Evolutionary conservation across 2,888 invertebrate species (phyloP).

Genomic region (Neoscelio sp.): DNA sequence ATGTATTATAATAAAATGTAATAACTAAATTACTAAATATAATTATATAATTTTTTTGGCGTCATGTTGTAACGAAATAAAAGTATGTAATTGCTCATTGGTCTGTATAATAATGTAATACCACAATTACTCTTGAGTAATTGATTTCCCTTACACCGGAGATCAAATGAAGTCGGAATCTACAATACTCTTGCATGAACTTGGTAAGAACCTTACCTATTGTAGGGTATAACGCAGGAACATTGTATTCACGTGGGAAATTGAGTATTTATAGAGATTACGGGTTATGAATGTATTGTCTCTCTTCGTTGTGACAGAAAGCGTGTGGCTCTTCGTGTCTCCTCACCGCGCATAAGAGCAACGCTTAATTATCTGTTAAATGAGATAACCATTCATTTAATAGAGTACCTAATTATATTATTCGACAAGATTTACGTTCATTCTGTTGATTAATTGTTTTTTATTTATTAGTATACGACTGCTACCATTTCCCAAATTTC

Average conservation of each 20-base stretch:
- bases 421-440: slow-evolving; percentile 42
- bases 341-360: slow-evolving; percentile 68
- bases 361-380: slow-evolving; percentile 74
- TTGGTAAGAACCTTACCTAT: slow-evolving; percentile 30
- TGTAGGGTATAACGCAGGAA: slow-evolving; percentile 27
- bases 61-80: too few relatives aligned
- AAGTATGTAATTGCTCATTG: slow-evolving; percentile 11
- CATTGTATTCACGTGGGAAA: slow-evolving; percentile 37
- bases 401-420: slow-evolving; percentile 62
- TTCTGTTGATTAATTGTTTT: slow-evolving; percentile 2
- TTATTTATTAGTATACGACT: not conserved
- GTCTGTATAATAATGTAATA: slow-evolving; percentile 10
- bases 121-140: slow-evolving; percentile 36
- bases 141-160: slow-evolving; percentile 11
- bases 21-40: too few relatives aligned
- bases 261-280: slow-evolving; percentile 51
- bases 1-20: too few relatives aligned
- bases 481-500: too few relatives aligned
- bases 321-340: slow-evolving; percentile 67
- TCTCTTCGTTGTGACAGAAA: slow-evolving; percentile 67
- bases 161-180: slow-evolving; percentile 31
- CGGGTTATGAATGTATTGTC: slow-evolving; percentile 70
- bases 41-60: too few relatives aligned
- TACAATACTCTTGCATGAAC: slow-evolving; percentile 19
- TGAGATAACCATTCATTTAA: slow-evolving; percentile 70